A percentile compares a stretch with the other conserved stretches of the same genome.
Conservation (phyloP, 2,113 vertebrate species). For the Eptesicus fuscus region DNA sequence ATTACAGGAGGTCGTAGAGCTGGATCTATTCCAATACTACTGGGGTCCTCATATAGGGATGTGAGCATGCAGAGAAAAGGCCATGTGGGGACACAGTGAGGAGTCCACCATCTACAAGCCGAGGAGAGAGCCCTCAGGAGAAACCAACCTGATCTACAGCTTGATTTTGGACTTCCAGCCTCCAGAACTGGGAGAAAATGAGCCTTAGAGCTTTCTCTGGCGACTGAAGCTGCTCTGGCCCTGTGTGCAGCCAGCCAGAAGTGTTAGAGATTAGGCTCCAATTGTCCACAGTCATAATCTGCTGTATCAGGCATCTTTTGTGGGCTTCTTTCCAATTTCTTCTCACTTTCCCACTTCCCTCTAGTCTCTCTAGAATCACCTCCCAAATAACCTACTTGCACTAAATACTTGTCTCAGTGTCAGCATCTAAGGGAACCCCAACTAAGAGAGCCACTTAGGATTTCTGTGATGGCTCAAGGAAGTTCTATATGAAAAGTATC, state of each 20-base stretch:
- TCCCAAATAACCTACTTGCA: not conserved
- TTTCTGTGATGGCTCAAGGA: not conserved
- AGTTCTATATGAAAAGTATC: not conserved
- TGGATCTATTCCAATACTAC: not conserved
- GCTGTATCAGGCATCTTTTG: not conserved
- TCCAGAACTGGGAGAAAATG: not conserved
- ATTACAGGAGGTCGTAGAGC: not conserved
- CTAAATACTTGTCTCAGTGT: not conserved
- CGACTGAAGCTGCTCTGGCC: not conserved
- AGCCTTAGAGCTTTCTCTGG: not conserved
- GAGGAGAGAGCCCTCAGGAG: not conserved
- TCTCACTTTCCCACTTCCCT: not conserved
- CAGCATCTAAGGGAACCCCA: not conserved
- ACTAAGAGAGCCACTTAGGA: not conserved
- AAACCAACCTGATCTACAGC: not conserved
- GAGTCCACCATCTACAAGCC: not conserved
- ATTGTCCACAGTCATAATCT: fast-evolving
- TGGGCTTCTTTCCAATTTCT: not conserved
- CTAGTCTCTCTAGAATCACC: not conserved
- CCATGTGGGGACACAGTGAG: too few species aligned
- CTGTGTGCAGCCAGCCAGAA: fast-evolving
- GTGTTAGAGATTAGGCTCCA: not conserved
- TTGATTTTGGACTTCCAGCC: not conserved
- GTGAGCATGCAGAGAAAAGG: not conserved
- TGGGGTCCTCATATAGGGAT: fast-evolving